Evolutionary conservation across 2,797 vertebrate genomes (phyloP).

Genomic region (Xiphophorus birchmanni): DNA sequence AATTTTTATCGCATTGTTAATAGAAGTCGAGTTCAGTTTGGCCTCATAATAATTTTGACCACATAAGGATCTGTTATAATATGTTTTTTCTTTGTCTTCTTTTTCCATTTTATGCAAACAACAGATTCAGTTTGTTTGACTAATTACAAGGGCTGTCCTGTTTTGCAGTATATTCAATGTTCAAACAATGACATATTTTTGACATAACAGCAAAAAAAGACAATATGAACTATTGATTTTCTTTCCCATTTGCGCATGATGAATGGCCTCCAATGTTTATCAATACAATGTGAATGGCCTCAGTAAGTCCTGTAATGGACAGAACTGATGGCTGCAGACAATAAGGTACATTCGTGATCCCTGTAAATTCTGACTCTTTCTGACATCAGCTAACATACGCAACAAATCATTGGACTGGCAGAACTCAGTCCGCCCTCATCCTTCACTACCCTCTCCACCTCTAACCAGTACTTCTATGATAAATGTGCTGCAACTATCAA

Average conservation of each 20-base stretch:
- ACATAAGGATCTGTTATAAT: background rate
- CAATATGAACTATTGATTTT: conserved; percentile 26
- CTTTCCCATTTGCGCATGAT: conserved; percentile 32
- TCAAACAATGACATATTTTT: conserved; percentile 7
- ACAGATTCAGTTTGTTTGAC: background rate
- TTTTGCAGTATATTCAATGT: background rate
- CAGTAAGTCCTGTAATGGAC: conserved; percentile 59
- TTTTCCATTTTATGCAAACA: background rate
- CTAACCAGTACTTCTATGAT: conserved; percentile 51
- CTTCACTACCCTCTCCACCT: conserved; percentile 45
- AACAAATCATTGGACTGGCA: conserved; percentile 70
- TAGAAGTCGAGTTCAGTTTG: background rate
- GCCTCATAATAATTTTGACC: background rate
- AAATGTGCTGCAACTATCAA: conserved; percentile 58
- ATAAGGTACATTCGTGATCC: conserved; percentile 48
- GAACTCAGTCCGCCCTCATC: conserved; percentile 57
- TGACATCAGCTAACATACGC: conserved; percentile 56
- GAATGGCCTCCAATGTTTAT: conserved; percentile 41
- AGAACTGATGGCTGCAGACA: conserved; percentile 62
- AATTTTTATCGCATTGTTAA: background rate
- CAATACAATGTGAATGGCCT: conserved; percentile 43
- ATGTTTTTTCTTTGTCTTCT: background rate
- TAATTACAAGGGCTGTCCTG: background rate
- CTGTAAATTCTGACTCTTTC: conserved; percentile 64
- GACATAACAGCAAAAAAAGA: conserved; percentile 4